Evolutionary conservation across 2,113 vertebrate species (phyloP), one percentile per base, ranked within the genome.

Genomic region (Nyctereutes procyonoides): DNA sequence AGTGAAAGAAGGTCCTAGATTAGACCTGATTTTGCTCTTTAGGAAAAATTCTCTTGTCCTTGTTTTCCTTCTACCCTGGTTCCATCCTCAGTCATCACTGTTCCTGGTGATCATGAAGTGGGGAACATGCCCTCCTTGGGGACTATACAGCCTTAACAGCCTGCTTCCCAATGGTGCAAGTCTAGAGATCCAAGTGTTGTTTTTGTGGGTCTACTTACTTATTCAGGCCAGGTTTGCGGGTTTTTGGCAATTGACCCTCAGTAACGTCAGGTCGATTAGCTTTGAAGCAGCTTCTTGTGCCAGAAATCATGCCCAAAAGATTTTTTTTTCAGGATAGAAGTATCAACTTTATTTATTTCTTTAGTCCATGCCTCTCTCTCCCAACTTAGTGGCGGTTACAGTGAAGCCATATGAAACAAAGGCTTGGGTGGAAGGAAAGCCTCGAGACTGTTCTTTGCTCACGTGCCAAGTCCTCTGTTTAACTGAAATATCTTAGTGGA

Each of bases 251-350:
- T 28, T 65, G 15, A 85, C 35, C 10, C 62, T 88, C 20, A 69
- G 58, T 84, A 92, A 63, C n/a, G 69, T 80, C n/a, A 12, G 35
- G 56, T 82, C 26, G 35, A 11, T 79, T 88, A 81, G 58, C 24
- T 67, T 76, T 51, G 55, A 85, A 94, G 94, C 38, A 92, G n/a
- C 53, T 94, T 86, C 81, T 97, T 93, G 43, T 43, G 12, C 32
- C 43, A 93, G 93, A 80, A 85, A 85, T 26, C 14, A 81, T n/a
- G 24, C 14, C 73, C 38, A 48, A 67, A 60, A 69, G 38, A n/a
- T 51, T 74, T 81, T 82, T 82, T 82, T 73, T 83, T 65, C 32
- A 55, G 62, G 43, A 83, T 38, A 55, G 13, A 83, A 60, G 65
- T 69, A 56, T 26, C 55, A 84, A 77, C 9, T 2, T 71, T 80